Percentiles rank a stretch among this genome's conserved stretches.
phyloP scores from a whole-genome alignment of 2,113 vertebrate genomes.

The Kryptolebias marmoratus region DNA sequence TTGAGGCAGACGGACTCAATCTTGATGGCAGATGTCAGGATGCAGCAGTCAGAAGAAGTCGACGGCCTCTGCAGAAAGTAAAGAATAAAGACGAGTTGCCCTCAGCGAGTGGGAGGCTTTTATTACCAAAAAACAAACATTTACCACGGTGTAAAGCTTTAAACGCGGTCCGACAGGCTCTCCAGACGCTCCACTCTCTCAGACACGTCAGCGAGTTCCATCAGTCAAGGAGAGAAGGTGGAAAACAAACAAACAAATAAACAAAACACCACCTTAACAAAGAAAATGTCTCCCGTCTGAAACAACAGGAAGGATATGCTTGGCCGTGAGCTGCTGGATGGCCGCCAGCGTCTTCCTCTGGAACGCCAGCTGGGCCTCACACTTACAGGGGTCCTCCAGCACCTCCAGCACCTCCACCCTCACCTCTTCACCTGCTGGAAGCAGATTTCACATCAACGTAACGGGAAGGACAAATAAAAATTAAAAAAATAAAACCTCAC shows the following conservation, averaged over 20 bases:
- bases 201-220: slow-evolving; percentile 85
- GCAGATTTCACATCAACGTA: slow-evolving; percentile 58
- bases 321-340: slow-evolving; percentile 86
- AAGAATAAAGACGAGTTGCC: slow-evolving; percentile 26
- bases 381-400: slow-evolving; percentile 87
- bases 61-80: slow-evolving; percentile 31
- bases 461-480: slow-evolving; percentile 29
- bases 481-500: slow-evolving; percentile 4
- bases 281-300: slow-evolving; percentile 40
- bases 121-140: slow-evolving; percentile 20
- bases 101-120: not conserved
- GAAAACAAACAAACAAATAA: not conserved
- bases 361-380: slow-evolving; percentile 87
- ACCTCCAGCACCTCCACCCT: slow-evolving; percentile 78
- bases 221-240: slow-evolving; percentile 81
- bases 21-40: slow-evolving; percentile 22
- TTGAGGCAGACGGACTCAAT: not conserved
- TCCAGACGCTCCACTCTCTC: slow-evolving; percentile 84
- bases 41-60: slow-evolving; percentile 34
- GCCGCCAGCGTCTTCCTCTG: slow-evolving; percentile 84
- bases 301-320: slow-evolving; percentile 89
- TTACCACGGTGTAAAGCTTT: slow-evolving; percentile 50
- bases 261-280: not conserved
- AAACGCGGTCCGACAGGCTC: slow-evolving; percentile 76
- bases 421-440: slow-evolving; percentile 71